A percentile compares a stretch with the other conserved stretches of the same genome.
phyloP scores from a whole-genome alignment of 2,797 vertebrate genomes.

The Lepus townsendii region DNA sequence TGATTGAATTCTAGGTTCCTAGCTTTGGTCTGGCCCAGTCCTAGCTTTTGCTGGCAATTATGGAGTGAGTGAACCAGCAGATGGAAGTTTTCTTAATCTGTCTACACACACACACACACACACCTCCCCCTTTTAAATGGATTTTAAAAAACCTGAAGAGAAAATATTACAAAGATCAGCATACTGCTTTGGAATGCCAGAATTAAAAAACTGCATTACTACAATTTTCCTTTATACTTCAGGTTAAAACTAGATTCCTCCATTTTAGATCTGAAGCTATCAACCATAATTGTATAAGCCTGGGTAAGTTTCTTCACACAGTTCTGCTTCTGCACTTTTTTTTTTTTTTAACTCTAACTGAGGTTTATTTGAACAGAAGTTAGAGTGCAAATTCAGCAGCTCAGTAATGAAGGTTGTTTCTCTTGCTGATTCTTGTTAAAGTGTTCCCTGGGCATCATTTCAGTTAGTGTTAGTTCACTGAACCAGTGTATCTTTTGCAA shows the following conservation, averaged over 20 bases:
- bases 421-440: slow-evolving; percentile 69
- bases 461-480: slow-evolving; percentile 60
- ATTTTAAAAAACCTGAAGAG: too few relatives aligned
- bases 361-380: too few relatives aligned
- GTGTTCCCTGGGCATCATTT: slow-evolving; percentile 62
- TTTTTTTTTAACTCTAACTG: background rate
- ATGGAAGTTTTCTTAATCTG: too few relatives aligned
- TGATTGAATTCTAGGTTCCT: too few relatives aligned
- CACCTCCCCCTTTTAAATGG: too few relatives aligned
- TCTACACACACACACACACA: too few relatives aligned
- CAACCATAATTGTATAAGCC: background rate
- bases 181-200: background rate
- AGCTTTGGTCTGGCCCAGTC: too few relatives aligned
- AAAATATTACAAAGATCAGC: background rate
- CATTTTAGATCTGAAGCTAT: background rate
- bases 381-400: slow-evolving; percentile 76
- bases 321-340: background rate
- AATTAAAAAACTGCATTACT: background rate
- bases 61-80: too few relatives aligned
- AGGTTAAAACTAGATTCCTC: slow-evolving; percentile 44
- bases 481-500: slow-evolving; percentile 49
- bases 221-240: background rate
- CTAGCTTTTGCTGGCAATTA: too few relatives aligned
- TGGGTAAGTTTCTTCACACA: slow-evolving; percentile 33
- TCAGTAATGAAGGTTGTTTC: slow-evolving; percentile 73